These are phyloP conservation scores for Sus cebifrons DNA, from an alignment of 2,797 vertebrate species.

Conservation along the genomic window DNA sequence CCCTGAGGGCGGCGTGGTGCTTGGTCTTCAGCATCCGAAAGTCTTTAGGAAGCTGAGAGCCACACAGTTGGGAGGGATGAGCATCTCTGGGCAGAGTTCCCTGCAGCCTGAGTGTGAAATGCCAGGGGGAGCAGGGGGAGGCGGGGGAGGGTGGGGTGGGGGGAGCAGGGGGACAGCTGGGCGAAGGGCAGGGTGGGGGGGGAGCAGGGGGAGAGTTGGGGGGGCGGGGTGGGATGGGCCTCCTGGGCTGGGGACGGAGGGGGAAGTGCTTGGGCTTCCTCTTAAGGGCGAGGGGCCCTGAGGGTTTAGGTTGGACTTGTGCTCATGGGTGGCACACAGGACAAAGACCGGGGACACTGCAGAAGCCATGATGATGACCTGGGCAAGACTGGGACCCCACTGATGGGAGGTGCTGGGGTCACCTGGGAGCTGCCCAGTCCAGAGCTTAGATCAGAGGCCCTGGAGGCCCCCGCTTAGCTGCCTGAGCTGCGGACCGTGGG, in stretches of 20 bases:
- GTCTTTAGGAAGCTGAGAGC: not conserved
- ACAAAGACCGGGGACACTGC: not conserved
- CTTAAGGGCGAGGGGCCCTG: too few species aligned
- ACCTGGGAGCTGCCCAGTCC: not conserved
- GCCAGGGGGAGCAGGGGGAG: too few species aligned
- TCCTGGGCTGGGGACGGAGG: not conserved
- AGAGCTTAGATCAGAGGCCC: not conserved
- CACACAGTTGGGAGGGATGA: rapidly evolving
- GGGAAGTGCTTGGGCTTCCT: not conserved
- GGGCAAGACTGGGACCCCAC: not conserved
- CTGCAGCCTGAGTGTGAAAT: not conserved
- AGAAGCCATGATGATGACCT: not conserved
- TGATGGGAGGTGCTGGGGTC: not conserved
- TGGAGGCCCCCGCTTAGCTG: not conserved
- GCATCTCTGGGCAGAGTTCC: not conserved
- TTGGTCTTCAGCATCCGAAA: rapidly evolving
- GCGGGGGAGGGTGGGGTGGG: too few species aligned
- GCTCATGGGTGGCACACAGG: rapidly evolving
- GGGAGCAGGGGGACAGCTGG: too few species aligned
- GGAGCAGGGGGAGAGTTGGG: too few species aligned
- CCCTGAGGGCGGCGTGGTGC: not conserved
- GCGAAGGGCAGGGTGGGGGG: too few species aligned
- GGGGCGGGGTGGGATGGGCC: too few species aligned
- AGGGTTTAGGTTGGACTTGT: not conserved
- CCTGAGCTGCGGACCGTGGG: not conserved